Base-by-base conservation (phyloP, 2,888 invertebrate species). In the Carabus problematicus region DNA sequence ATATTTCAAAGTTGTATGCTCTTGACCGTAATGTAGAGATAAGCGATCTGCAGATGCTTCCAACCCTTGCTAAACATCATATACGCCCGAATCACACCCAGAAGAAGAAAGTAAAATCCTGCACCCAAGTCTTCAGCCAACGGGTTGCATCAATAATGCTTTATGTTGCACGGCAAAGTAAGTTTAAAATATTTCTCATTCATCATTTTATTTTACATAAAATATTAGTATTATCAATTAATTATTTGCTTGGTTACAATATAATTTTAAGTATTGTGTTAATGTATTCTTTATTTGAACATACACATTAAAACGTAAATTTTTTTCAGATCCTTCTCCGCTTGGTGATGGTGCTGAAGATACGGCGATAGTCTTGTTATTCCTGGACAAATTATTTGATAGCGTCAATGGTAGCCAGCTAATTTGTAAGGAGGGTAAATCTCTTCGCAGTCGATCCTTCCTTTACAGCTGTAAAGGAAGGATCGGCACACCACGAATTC, bases 91-190 rank as follows among this genome's bases (percentile, higher is more conserved):
- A 3, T 1, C 16, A 61, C 8, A 45, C 3, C 1, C 18, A 61
- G 9, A 61, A 61, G 19, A 61, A 47, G 61, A 61, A 47, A 45
- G 61, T 61, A 19, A 61, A 47, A n/a, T 47, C 16, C 8, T 12
- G 18, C 47, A 11, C 47, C 7, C 61, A 61, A 19, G 40, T 58
- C 3, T 58, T 58, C n/a, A 58, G 58, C 58, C 40, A 58, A 40
- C 12, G 40, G 6, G 61, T 61, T 18, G 45, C 61, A 61, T 16
- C 61, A 7, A 61, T 47, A 45, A 45, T 61, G 45, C 18, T 12
- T 7, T 47, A 43, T 16, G 9, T 45, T 8, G 61, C 61, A 14
- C 18, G 39, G 18, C 11, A 59, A 59, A 29, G 59, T 59, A 59
- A 41, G 40, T 41, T 41, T 59, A 8, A n/a, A 42, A 12, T 7